A percentile compares a stretch with the other conserved stretches of the same genome.
Evolutionary conservation across 2,888 invertebrate species (phyloP).

Genomic region (Furcula furcula): DNA sequence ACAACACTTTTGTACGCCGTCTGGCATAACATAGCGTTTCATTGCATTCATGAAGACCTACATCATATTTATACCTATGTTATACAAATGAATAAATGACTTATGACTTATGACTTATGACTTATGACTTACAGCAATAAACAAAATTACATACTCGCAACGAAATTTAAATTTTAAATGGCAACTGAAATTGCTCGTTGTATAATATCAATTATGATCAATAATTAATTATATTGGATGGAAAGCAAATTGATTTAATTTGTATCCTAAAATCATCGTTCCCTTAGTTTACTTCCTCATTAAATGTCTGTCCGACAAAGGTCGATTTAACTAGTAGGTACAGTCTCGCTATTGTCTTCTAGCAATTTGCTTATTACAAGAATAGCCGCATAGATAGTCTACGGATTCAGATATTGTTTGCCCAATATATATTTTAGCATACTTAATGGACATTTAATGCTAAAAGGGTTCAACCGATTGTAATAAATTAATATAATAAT

Average conservation of each 20-base stretch:
- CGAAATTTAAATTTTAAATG: neutral
- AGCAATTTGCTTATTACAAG: constrained; percentile 37
- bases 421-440: neutral
- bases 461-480: neutral
- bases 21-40: too few species aligned
- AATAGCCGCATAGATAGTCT: constrained; percentile 15
- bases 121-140: too few species aligned
- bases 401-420: neutral
- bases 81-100: too few species aligned
- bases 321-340: constrained; percentile 51
- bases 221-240: constrained; percentile 4
- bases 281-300: constrained; percentile 41
- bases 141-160: neutral
- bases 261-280: constrained; percentile 23
- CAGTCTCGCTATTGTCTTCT: constrained; percentile 32
- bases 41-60: too few species aligned
- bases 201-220: neutral
- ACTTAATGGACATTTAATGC: neutral
- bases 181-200: neutral
- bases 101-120: too few species aligned
- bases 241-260: constrained; percentile 14
- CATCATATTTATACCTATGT: too few species aligned
- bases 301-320: constrained; percentile 48
- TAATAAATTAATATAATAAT: neutral
- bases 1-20: too few species aligned